A percentile compares a stretch with the other conserved stretches of the same genome.
These are phyloP conservation scores for Aspidapion aeneum DNA, from an alignment of 2,888 invertebrate genomes.

Conservation along the genomic window DNA sequence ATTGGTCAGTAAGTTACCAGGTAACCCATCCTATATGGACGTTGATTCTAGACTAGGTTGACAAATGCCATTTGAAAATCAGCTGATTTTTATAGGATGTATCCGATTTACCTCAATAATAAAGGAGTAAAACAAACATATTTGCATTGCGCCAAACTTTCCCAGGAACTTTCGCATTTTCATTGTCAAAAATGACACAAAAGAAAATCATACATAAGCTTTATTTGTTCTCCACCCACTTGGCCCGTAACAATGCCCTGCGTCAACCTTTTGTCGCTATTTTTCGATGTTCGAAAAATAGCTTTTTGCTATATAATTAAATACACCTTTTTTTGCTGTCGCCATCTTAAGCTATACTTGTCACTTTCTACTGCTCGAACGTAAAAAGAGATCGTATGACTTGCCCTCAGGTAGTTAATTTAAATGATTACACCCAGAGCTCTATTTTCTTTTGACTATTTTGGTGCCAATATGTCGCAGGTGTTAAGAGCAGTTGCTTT, in stretches of 20 bases:
- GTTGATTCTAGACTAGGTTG: too few species aligned
- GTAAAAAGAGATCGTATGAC: not conserved
- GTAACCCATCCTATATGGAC: too few species aligned
- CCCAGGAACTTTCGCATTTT: not conserved
- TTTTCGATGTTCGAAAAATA: not conserved
- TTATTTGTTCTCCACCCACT: constrained; percentile 5
- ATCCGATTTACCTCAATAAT: too few species aligned
- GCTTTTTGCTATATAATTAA: not conserved
- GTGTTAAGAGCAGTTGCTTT: not conserved
- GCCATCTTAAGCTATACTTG: not conserved
- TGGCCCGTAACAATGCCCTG: not conserved
- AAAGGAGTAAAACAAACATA: too few species aligned
- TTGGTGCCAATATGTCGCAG: not conserved
- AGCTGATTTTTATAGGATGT: too few species aligned
- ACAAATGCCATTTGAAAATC: too few species aligned
- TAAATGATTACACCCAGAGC: not conserved
- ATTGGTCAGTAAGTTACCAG: too few species aligned
- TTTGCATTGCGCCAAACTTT: not conserved
- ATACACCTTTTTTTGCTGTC: too few species aligned
- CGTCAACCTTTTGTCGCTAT: not conserved
- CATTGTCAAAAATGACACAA: not conserved
- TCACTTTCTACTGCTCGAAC: not conserved
- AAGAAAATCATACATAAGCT: not conserved
- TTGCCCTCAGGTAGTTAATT: too few species aligned
- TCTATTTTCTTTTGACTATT: not conserved